Conservation (phyloP, 2,797 vertebrate species). For the Eurystomus glaucurus region DNA sequence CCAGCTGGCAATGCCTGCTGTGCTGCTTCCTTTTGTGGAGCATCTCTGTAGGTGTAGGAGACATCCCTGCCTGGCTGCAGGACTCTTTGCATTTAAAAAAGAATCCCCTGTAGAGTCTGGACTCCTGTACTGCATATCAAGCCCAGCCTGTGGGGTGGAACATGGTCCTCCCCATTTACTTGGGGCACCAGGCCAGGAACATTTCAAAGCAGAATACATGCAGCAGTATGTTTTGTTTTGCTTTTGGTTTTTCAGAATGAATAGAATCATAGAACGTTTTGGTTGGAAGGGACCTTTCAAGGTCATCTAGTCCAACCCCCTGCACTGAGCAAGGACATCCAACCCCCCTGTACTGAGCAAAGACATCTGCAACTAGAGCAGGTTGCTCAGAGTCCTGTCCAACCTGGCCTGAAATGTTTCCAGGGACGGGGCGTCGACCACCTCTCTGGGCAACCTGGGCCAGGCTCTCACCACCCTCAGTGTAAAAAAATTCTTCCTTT, state of each 20-base stretch:
- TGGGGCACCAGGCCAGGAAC: background rate
- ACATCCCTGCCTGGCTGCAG: background rate
- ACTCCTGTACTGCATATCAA: rapidly evolving
- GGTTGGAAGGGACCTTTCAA: too few species aligned
- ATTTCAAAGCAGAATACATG: background rate
- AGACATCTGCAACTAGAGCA: too few species aligned
- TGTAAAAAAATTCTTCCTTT: background rate
- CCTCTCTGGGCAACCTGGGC: background rate
- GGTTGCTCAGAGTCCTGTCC: background rate
- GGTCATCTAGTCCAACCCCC: too few species aligned
- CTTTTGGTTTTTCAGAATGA: background rate
- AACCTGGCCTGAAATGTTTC: background rate
- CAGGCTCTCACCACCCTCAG: background rate
- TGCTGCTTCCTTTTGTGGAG: background rate
- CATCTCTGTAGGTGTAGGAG: background rate
- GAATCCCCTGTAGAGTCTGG: background rate
- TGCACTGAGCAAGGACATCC: too few species aligned
- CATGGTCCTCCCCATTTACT: rapidly evolving
- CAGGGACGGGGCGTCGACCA: too few species aligned
- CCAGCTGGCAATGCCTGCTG: background rate
- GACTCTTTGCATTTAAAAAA: background rate
- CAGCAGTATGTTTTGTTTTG: rapidly evolving
- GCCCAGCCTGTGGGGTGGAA: background rate
- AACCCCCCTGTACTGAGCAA: too few species aligned
- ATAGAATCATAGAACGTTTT: too few species aligned